Evolutionary conservation across 2,797 vertebrate genomes (phyloP).

Genomic region (Eutrigla gurnardus): DNA sequence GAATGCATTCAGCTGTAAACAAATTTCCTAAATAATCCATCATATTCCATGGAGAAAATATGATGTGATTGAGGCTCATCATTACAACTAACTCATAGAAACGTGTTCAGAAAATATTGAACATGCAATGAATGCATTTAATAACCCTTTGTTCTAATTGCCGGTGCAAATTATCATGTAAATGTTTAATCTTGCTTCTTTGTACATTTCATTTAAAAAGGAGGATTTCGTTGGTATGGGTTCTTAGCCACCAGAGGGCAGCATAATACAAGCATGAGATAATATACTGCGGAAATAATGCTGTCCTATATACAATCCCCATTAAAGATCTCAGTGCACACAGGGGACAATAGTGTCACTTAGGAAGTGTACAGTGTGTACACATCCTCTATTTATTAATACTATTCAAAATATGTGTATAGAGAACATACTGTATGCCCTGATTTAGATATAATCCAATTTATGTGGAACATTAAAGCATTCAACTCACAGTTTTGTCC

Average conservation of each 20-base stretch:
- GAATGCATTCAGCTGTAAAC: not conserved
- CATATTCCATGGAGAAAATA: not conserved
- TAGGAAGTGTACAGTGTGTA: not conserved
- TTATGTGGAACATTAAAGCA: not conserved
- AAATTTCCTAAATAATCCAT: not conserved
- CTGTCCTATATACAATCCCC: not conserved
- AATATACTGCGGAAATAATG: not conserved
- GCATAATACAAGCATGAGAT: conserved; percentile 57
- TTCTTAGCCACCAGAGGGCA: conserved; percentile 72
- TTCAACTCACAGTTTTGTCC: not conserved
- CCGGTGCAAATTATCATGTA: not conserved
- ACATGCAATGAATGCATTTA: not conserved
- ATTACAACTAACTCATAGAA: no score
- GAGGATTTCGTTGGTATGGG: not conserved
- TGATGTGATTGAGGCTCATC: not conserved
- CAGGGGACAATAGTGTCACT: not conserved
- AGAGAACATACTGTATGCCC: not conserved
- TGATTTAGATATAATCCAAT: no score
- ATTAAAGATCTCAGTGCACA: not conserved
- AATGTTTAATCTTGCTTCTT: not conserved
- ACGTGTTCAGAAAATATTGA: not conserved
- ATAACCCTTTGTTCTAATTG: not conserved
- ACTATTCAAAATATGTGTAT: not conserved
- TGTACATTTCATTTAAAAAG: no score
- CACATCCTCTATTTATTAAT: not conserved